Evolutionary conservation across 30 jellyfish, hydroid and myxozoan genomes (phyloP), one percentile per base, ranked within the genome.

Genomic region (Sanderia malayensis): DNA sequence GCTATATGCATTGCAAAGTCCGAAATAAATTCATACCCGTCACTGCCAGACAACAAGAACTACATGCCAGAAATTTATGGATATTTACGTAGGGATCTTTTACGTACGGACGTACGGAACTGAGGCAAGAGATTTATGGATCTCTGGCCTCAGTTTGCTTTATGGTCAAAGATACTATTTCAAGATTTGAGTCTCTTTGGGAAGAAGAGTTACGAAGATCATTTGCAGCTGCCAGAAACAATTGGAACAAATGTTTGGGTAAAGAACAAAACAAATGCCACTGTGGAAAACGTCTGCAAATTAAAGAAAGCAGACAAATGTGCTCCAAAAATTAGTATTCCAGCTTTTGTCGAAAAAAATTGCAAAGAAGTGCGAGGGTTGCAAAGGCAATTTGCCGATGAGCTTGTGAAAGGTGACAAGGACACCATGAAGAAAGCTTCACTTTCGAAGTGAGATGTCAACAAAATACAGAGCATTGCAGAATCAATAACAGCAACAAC

Each of bases 201-300:
- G 3, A n/a, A n/a, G 2, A n/a, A 25, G 31, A 59, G 71, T 19
- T 59, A 25, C 71, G 71, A 59, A 25, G n/a, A 59, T 2, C n/a
- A 59, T 21, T 7, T 26, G 37, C 45, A 59, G n/a, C 71, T 59
- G 8, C 71, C 71, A 3, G n/a, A 25, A 4, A 19, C 71, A 3
- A 7, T 25, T 59, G 71, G 71, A 10, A 1, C 71, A 59, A 59
- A 59, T 59, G n/a, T 59, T 1, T 59, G 71, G 71, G 71, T 59
- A 31, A 59, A 59, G 44, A 59, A 59, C 44, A 26, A 59, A 44
- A 59, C 44, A n/a, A 59, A 59, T 59, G 71, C 71, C 19, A 59
- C 44, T 26, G 71, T 59, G 4, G 71, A 59, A 59, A 59, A 59
- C 25, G 71, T 59, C 6, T 59, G 19, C 44, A 59, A 59, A n/a